Percentiles rank a stretch among this genome's conserved stretches.
Conservation (phyloP, 2,113 vertebrate genomes). For the Copsychus sechellarum region DNA sequence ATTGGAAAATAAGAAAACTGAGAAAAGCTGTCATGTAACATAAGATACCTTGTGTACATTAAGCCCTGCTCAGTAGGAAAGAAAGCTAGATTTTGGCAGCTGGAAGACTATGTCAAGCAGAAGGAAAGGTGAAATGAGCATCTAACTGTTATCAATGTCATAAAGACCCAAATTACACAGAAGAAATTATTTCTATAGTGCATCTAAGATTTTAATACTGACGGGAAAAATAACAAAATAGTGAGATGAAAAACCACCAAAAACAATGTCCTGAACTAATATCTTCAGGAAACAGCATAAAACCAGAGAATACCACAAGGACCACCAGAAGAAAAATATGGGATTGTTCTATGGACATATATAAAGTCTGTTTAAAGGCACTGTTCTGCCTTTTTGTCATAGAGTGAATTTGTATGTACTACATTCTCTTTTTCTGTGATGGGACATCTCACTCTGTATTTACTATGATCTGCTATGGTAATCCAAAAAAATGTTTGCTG, state of each 20-base stretch:
- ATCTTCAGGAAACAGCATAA: not conserved
- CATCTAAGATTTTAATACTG: not conserved
- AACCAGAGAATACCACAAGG: not conserved
- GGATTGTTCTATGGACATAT: not conserved
- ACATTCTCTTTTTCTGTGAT: not conserved
- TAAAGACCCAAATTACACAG: not conserved
- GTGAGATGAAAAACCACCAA: not conserved
- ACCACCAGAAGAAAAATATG: not conserved
- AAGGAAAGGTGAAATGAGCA: not conserved
- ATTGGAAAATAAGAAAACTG: not conserved
- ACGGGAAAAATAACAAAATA: not conserved
- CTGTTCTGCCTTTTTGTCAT: not conserved
- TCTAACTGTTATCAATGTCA: not conserved
- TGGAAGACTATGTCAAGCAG: not conserved
- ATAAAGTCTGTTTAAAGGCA: not conserved
- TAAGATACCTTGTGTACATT: not conserved
- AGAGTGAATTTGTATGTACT: not conserved
- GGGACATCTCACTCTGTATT: not conserved
- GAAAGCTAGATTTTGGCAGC: not conserved
- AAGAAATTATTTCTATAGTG: not conserved
- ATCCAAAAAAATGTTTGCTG: not conserved
- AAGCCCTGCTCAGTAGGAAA: not conserved
- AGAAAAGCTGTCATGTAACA: not conserved
- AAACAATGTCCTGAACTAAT: not conserved
- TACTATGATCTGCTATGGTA: not conserved